These are phyloP conservation scores for Gallinago solitaria DNA, from an alignment of 2,797 vertebrate genomes.

Conservation along the genomic window DNA sequence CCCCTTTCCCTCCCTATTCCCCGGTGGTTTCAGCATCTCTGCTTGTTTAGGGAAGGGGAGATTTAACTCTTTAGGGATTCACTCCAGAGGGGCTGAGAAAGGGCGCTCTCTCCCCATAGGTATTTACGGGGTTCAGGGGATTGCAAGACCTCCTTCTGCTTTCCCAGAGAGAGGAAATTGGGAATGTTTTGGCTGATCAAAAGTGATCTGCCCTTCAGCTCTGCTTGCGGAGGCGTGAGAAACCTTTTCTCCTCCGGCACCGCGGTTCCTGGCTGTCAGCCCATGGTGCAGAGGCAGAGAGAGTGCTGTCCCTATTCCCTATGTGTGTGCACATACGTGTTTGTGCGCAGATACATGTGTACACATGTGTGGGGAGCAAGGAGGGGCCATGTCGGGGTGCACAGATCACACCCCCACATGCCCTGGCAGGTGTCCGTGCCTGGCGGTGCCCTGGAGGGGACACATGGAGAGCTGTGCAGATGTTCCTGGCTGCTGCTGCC, in stretches of 20 bases:
- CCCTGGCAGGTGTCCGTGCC: background rate
- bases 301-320: rapidly evolving
- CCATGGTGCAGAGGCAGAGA: background rate
- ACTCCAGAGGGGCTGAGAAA: background rate
- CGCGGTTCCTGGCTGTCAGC: background rate
- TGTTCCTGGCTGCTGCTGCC: background rate
- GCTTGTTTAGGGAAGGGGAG: background rate
- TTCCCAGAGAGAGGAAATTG: background rate
- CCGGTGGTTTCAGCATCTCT: conserved; percentile 5
- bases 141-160: background rate
- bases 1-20: background rate
- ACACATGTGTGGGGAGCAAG: rapidly evolving
- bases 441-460: background rate
- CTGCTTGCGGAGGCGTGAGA: background rate
- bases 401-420: rapidly evolving
- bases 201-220: background rate
- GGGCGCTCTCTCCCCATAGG: background rate
- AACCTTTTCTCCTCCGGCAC: background rate
- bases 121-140: background rate
- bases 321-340: background rate
- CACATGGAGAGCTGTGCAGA: rapidly evolving
- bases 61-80: conserved; percentile 13
- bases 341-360: background rate
- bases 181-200: background rate
- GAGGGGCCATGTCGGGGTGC: background rate